Evolutionary conservation across 2,113 vertebrate species (phyloP), one percentile per base, ranked within the genome.

Genomic region (Epinephelus cyanopodus): DNA sequence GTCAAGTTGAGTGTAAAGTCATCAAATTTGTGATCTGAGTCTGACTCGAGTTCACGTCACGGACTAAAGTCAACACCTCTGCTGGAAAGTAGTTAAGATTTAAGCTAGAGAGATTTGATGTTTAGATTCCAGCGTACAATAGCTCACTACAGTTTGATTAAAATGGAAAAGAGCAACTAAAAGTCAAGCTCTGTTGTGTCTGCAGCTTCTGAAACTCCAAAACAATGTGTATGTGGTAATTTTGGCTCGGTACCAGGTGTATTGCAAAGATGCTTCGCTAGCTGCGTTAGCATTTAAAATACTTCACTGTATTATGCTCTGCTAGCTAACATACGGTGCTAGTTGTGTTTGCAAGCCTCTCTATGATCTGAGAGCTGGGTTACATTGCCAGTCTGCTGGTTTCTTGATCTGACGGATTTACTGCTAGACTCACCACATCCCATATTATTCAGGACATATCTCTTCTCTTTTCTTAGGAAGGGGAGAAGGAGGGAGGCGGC

Each of bases 371-470:
- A 90, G 80, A 89, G 77, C 65, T 81, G 14, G 9, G 60, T 68
- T 72, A 68, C 77, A 66, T 74, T 39, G 23, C 37, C 72, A 52
- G 64, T 81, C 54, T 77, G 62, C 53, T 79, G 52, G 69, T 89
- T 88, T 87, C 71, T 89, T 90, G 88, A 90, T 91, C 77, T 82
- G 61, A 54, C 56, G 45, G 77, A 88, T 90, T 84, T 77, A 66
- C 75, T 79, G 68, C 83, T 81, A 77, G 52, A 65, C 71, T 93
- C 82, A 83, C 73, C 61, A 85, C 80, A 85, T 91, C 79, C 66
- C 67, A 79, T 78, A 85, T 89, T 91, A 86, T 92, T 82, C 73
- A 85, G 84, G 86, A 85, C 62, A 78, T 79, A 77, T 84, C 70
- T 74, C 62, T 83, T 42, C 82, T 82, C 71, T 89, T 86, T 82